A percentile compares a stretch with the other conserved stretches of the same genome.
These are phyloP conservation scores for Xestia xanthographa DNA, from an alignment of 2,888 invertebrate genomes.

Conservation along the genomic window DNA sequence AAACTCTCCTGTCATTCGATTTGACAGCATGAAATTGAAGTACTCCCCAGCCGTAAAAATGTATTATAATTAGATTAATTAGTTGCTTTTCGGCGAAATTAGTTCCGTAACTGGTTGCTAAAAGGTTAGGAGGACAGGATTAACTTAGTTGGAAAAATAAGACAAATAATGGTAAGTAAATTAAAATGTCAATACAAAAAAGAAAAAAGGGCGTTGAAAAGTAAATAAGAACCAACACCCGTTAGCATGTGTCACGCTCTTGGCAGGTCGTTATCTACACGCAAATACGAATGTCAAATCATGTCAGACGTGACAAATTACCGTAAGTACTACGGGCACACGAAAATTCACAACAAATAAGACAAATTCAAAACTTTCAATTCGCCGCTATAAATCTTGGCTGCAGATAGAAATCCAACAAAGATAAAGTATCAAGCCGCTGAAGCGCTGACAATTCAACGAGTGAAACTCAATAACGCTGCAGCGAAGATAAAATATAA, in stretches of 20 bases:
- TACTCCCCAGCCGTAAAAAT: slow-evolving; percentile 55
- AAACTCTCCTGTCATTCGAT: slow-evolving; percentile 70
- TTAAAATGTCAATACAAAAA: neutral
- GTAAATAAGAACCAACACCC: slow-evolving; percentile 24
- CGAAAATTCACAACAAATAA: slow-evolving; percentile 63
- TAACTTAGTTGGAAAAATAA: neutral
- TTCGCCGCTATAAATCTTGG: slow-evolving; percentile 69
- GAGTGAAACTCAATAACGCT: slow-evolving; percentile 73
- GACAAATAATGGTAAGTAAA: neutral
- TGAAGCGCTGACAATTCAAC: slow-evolving; percentile 73
- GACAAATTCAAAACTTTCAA: slow-evolving; percentile 67
- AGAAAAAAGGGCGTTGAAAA: neutral
- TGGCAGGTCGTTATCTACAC: slow-evolving; percentile 33
- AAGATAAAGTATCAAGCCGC: slow-evolving; percentile 72
- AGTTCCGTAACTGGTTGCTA: slow-evolving; percentile 38
- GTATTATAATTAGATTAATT: slow-evolving; percentile 65
- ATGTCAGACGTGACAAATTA: slow-evolving; percentile 38
- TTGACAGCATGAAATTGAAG: slow-evolving; percentile 81
- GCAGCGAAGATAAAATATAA: slow-evolving; percentile 69
- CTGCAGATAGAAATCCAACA: slow-evolving; percentile 71
- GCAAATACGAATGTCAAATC: slow-evolving; percentile 51
- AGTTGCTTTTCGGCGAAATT: slow-evolving; percentile 48
- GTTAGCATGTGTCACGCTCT: slow-evolving; percentile 28
- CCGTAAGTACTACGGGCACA: slow-evolving; percentile 39
- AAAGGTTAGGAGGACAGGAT: neutral